Evolutionary conservation across 2,113 vertebrate genomes (phyloP).

Genomic region (Charina bottae): DNA sequence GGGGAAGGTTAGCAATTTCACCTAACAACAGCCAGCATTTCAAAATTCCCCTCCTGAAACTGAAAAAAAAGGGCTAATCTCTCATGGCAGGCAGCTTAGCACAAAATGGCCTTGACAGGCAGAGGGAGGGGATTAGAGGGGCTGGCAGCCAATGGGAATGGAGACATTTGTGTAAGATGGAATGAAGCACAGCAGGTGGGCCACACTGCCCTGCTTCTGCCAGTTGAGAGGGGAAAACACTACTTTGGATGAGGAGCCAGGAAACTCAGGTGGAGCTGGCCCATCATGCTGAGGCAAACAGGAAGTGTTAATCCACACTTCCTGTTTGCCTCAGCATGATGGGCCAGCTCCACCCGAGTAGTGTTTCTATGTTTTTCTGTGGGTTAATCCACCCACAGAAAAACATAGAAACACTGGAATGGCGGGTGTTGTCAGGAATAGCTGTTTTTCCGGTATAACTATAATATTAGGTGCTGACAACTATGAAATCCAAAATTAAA

Average conservation of each 20-base stretch:
- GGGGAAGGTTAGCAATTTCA: neutral
- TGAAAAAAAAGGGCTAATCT: neutral
- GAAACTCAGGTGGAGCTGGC: neutral
- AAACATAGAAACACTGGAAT: neutral
- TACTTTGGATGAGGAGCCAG: neutral
- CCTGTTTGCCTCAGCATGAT: neutral
- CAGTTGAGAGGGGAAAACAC: neutral
- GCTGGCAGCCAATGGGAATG: neutral
- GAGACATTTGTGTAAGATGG: neutral
- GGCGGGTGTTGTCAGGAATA: neutral
- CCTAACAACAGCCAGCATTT: neutral
- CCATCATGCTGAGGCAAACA: neutral
- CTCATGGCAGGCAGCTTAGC: neutral
- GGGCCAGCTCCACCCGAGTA: neutral
- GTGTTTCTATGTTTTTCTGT: too few species aligned
- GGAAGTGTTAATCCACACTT: too few species aligned
- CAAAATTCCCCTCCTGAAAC: neutral
- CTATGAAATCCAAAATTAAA: too few species aligned
- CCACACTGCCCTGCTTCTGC: neutral
- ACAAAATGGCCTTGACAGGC: neutral
- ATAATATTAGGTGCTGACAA: too few species aligned
- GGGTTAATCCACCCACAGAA: neutral
- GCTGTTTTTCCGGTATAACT: neutral
- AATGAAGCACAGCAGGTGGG: neutral
- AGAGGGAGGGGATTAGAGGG: neutral